A percentile compares a stretch with the other conserved stretches of the same genome.
Conservation (phyloP, 2,888 invertebrate species). For the Drepana falcataria region DNA sequence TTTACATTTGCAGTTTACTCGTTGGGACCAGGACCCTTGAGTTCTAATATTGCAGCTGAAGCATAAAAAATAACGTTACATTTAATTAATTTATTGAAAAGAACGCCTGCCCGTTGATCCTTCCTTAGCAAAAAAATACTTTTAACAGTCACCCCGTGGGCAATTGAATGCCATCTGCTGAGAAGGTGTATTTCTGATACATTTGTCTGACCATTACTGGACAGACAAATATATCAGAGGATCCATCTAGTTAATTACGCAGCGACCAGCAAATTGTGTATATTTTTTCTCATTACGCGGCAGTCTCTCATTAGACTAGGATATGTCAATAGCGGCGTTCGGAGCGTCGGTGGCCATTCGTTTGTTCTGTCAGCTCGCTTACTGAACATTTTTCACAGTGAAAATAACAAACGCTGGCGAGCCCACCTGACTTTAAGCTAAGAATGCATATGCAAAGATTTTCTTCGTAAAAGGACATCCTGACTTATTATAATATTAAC, state of each 20-base stretch:
- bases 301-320: constrained; percentile 53
- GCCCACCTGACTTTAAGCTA: constrained; percentile 50
- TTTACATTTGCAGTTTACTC: constrained; percentile 45
- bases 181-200: constrained; percentile 8
- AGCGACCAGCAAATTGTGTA: constrained; percentile 47
- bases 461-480: too few species aligned
- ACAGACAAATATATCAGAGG: constrained; percentile 16
- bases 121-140: too few species aligned
- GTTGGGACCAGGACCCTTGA: constrained; percentile 27
- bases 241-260: constrained; percentile 48
- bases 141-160: background rate
- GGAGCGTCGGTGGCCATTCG: constrained; percentile 45
- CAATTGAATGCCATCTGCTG: constrained; percentile 10
- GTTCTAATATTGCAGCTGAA: constrained; percentile 28
- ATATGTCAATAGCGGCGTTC: constrained; percentile 52
- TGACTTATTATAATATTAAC: too few species aligned
- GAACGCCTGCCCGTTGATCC: constrained; percentile 7
- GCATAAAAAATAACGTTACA: constrained; percentile 30
- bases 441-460: too few species aligned
- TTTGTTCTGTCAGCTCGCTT: constrained; percentile 57
- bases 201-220: constrained; percentile 1
- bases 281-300: constrained; percentile 58
- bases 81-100: constrained; percentile 23
- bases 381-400: constrained; percentile 52
- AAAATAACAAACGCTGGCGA: constrained; percentile 49